phyloP scores from a whole-genome alignment of 2,113 vertebrate genomes.

The Rhagologus leucostigma region DNA sequence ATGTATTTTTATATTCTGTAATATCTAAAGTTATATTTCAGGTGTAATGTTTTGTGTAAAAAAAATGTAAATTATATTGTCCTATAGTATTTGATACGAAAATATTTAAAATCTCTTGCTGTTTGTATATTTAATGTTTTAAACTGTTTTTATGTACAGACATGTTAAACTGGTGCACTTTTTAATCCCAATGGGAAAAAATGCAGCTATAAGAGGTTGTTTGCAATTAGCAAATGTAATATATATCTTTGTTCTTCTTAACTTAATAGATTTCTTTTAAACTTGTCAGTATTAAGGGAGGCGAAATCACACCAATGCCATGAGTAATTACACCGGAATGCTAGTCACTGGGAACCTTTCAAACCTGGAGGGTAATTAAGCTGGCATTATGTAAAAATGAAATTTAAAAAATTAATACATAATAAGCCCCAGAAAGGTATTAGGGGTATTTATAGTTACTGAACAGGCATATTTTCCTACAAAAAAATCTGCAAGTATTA shows the following conservation, averaged over 20 bases:
- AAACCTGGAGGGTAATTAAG: constrained; percentile 51
- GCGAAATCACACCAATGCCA: constrained; percentile 1
- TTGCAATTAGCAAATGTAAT: constrained; percentile 72
- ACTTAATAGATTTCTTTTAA: constrained; percentile 71
- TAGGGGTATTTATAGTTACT: constrained; percentile 50
- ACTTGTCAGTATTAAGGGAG: constrained; percentile 52
- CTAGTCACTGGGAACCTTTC: constrained; percentile 70
- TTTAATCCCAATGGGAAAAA: constrained; percentile 75
- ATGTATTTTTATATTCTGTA: constrained; percentile 80
- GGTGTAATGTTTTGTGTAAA: constrained; percentile 79
- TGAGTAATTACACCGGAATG: constrained; percentile 48
- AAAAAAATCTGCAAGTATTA: constrained; percentile 37
- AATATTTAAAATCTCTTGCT: constrained; percentile 78
- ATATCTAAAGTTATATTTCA: constrained; percentile 80
- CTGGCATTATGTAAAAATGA: constrained; percentile 1
- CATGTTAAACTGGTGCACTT: constrained; percentile 79
- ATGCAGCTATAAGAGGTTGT: constrained; percentile 70
- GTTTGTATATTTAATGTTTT: constrained; percentile 81
- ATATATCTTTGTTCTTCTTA: constrained; percentile 71
- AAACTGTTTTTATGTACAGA: constrained; percentile 76
- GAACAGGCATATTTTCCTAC: constrained; percentile 61
- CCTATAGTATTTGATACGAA: constrained; percentile 79
- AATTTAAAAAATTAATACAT: not conserved
- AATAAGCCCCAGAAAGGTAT: constrained; percentile 18
- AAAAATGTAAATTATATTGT: constrained; percentile 80